phyloP scores from a whole-genome alignment of 2,797 vertebrate genomes.

The Pterois miles region DNA sequence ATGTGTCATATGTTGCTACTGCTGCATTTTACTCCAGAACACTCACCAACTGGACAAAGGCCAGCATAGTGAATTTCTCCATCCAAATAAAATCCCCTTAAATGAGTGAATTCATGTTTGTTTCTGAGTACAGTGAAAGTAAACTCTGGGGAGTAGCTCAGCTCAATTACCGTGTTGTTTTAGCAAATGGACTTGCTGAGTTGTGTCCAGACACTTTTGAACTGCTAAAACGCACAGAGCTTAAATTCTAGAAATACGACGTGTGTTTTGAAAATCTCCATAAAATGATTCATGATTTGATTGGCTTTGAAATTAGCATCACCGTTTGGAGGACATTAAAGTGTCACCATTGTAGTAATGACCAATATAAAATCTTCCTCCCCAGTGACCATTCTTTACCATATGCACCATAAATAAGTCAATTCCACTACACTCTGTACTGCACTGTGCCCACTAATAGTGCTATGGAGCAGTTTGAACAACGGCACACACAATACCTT shows the following conservation, averaged over 20 bases:
- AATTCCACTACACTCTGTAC: not conserved
- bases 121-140: slow-evolving; percentile 52
- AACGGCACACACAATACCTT: not conserved
- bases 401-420: not conserved
- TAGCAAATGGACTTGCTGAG: slow-evolving; percentile 72
- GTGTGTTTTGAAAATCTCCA: slow-evolving; percentile 37
- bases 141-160: slow-evolving; percentile 56
- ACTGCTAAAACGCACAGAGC: slow-evolving; percentile 23
- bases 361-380: slow-evolving; percentile 17
- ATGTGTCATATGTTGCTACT: slow-evolving; percentile 15
- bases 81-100: slow-evolving; percentile 53
- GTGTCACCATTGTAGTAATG: slow-evolving; percentile 14
- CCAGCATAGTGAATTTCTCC: slow-evolving; percentile 29
- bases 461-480: not conserved
- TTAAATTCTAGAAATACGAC: slow-evolving; percentile 51
- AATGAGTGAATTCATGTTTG: slow-evolving; percentile 63
- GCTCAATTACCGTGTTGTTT: slow-evolving; percentile 67
- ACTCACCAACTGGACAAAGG: slow-evolving; percentile 43
- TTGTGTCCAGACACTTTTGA: slow-evolving; percentile 54
- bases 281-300: slow-evolving; percentile 46
- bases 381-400: not conserved
- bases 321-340: slow-evolving; percentile 32
- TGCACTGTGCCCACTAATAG: not conserved
- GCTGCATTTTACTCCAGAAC: slow-evolving; percentile 27
- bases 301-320: slow-evolving; percentile 44